Evolutionary conservation across 92 coral and sea anemone genomes (phyloP).

Genomic region (Actinostola sp.): DNA sequence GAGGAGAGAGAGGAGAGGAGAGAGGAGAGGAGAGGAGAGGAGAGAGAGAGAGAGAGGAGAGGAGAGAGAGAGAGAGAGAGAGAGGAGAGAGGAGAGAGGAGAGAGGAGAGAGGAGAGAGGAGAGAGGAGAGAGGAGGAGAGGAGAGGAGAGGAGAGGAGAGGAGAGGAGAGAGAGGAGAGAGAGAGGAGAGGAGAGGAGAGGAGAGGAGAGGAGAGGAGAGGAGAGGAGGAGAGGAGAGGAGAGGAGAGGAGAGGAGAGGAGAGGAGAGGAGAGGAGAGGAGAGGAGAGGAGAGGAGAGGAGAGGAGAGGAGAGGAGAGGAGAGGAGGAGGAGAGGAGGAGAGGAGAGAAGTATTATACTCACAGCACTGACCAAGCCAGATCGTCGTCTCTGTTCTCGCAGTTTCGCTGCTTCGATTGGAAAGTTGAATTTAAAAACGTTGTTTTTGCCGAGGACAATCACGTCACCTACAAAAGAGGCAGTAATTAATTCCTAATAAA

Average conservation of each 20-base stretch:
- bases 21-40: neutral
- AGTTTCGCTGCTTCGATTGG: conserved; percentile 95
- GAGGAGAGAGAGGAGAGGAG: neutral
- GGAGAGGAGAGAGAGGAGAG: no score
- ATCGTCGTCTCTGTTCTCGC: conserved; percentile 83
- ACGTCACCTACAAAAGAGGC: conserved; percentile 72
- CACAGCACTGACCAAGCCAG: conserved; percentile 61
- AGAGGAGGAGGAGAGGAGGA: neutral
- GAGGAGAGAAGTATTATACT: neutral
- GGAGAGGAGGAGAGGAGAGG: no score
- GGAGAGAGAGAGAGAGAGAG: no score
- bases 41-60: no score
- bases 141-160: no score
- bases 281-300: no score
- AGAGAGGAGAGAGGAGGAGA: no score
- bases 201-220: neutral
- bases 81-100: conserved; percentile 2
- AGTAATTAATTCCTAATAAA: neutral
- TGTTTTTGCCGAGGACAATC: conserved; percentile 87
- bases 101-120: neutral
- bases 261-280: no score
- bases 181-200: neutral
- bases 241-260: neutral
- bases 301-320: neutral
- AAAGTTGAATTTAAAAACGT: conserved; percentile 92